Evolutionary conservation across 1,140 invertebrate genomes (phyloP), one percentile per base, ranked within the genome.

Genomic region (Antheraea pernyi): DNA sequence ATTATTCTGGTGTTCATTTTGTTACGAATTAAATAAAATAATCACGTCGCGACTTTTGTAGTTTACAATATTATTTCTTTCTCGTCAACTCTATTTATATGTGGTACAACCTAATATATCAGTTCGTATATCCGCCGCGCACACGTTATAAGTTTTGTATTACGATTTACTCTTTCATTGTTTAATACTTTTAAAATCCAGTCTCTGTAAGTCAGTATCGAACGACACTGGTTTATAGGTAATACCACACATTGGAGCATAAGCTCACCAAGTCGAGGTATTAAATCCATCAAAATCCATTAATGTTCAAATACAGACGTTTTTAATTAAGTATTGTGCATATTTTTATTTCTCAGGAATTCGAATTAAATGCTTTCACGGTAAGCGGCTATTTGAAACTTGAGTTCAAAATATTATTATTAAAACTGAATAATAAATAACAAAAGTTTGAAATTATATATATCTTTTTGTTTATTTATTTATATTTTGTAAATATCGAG

Each of bases 241-340:
- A 2, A 30, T 13, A 10, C 16, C 13, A 53, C 46, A 53, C 46
- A 13, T 53, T 1, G 13, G 16, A 13, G 16, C 16, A 16, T 53
- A 53, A 53, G 16, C 16, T 53, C 46, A 6, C 10, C 7, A 53
- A 53, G 16, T 53, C 46, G 16, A 53, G 0, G 46, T 53, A 16
- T 16, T 53, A 53, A 53, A 13, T 53, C 13, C 46, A 53, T 53
- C 59, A 60, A 2, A 60, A 60, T 60, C 30, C 59, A 60, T 60
- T 60, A 60, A 36, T 60, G 11, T 36, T 22, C 5, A 61, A 36
- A 61, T 61, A 30, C 19, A 61, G 60, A 30, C 19, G 60, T 61
- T 61, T 61, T 61, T 61, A 61, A 61, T 61, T 61, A 61, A 61
- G 60, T 8, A 61, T 61, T 22, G 60, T 36, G 60, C 11, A 16